Evolutionary conservation across 1,140 invertebrate genomes (phyloP).

Genomic region (Megalonaias nervosa): DNA sequence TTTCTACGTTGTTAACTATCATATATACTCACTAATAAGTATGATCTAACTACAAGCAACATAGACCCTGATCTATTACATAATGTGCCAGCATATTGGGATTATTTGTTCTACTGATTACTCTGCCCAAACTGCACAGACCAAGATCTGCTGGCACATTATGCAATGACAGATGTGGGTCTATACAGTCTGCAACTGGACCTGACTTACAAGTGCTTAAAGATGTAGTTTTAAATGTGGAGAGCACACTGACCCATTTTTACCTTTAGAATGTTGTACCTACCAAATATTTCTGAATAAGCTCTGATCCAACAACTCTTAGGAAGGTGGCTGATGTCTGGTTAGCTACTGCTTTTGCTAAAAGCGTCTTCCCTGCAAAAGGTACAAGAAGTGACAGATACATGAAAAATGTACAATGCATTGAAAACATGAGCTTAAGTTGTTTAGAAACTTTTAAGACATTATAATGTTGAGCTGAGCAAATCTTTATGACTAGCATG

Average conservation of each 20-base stretch:
- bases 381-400: conserved; percentile 1
- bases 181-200: not conserved
- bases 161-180: not conserved
- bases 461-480: too few relatives aligned
- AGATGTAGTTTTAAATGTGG: not conserved
- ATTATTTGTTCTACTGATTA: too few relatives aligned
- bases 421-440: too few relatives aligned
- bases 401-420: not conserved
- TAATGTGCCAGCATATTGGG: too few relatives aligned
- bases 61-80: too few relatives aligned
- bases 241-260: not conserved
- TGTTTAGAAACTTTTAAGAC: too few relatives aligned
- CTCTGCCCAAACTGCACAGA: too few relatives aligned
- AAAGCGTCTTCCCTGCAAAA: conserved; percentile 88
- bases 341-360: conserved; percentile 99
- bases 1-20: too few relatives aligned
- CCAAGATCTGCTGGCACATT: not conserved
- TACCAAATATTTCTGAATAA: conserved; percentile 99
- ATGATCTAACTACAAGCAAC: too few relatives aligned
- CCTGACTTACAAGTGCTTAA: not conserved
- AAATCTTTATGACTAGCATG: too few relatives aligned
- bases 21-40: too few relatives aligned
- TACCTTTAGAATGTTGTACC: conserved; percentile 49
- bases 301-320: conserved; percentile 97
- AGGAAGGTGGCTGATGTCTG: conserved; percentile 99